Conservation (phyloP, 2,113 vertebrate species). For the Brachionichthys hirsutus region DNA sequence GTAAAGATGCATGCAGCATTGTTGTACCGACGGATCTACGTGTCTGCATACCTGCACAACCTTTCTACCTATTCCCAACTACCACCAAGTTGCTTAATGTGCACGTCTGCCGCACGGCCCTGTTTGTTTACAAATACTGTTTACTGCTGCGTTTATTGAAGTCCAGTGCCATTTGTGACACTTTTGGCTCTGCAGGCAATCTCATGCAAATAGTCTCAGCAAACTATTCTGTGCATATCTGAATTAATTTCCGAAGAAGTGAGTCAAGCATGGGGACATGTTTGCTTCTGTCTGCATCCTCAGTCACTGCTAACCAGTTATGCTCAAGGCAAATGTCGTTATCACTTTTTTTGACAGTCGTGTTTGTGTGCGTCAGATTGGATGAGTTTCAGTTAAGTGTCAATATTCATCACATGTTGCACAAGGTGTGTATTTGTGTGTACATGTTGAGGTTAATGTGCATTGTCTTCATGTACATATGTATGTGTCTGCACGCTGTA, state of each 20-base stretch:
- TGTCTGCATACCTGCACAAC: too few relatives aligned
- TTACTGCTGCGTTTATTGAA: neutral
- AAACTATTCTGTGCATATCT: constrained; percentile 42
- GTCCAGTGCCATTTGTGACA: constrained; percentile 5
- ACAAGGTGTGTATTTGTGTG: constrained; percentile 3
- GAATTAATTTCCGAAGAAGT: constrained; percentile 49
- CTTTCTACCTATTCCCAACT: too few relatives aligned
- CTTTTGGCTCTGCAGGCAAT: constrained; percentile 12
- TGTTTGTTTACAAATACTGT: constrained; percentile 6
- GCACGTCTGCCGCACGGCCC: neutral
- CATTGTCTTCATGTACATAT: constrained; percentile 4
- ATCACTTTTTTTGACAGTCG: constrained; percentile 27
- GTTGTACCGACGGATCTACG: too few relatives aligned
- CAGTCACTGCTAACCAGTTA: constrained; percentile 9
- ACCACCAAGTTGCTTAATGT: constrained; percentile 2
- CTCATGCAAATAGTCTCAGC: too few relatives aligned
- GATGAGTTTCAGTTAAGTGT: constrained; percentile 7
- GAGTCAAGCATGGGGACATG: constrained; percentile 42
- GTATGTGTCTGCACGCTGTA: too few relatives aligned
- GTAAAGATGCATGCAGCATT: too few relatives aligned
- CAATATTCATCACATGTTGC: constrained; percentile 5
- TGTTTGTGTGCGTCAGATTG: constrained; percentile 18
- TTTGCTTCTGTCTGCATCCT: constrained; percentile 29
- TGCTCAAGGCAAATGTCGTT: too few relatives aligned
- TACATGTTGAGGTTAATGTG: neutral